Base-by-base conservation (phyloP, 2,888 invertebrate genomes). In the Eucera pruinosa region DNA sequence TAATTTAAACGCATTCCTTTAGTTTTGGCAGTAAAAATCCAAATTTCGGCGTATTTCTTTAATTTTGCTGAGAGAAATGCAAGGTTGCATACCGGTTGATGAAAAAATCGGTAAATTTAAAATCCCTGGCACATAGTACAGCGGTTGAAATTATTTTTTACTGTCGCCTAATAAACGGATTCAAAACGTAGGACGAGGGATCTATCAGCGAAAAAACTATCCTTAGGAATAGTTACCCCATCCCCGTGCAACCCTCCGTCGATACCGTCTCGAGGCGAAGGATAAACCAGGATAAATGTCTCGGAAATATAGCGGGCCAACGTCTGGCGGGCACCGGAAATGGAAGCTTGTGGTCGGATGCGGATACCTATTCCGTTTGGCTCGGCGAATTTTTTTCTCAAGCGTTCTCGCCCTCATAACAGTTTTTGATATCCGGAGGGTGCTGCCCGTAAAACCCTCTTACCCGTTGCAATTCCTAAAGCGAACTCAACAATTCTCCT, bases 251-350 rank as follows among this genome's bases (percentile, higher is more conserved):
- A 76, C 47, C 69, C 61, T 43, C 67, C 55, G 45, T 48, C 77
- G 72, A 77, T 64, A 62, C 41, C 71, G 74, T 80, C 79, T 74
- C 73, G 65, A 75, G 74, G 81, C 81, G 62, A 81, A 82, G 93
- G 93, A 93, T 93, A 93, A 94, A 93, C 92, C 91, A 92, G 93
- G 93, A 94, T 94, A 94, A 94, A 93, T 93, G 92, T 92, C 91
- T 93, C 93, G 93, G 93, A 94, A 93, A 93, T 93, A 93, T 92
- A 93, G 91, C 89, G 88, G 85, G 82, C 88, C 68, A 78, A 69
- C 76, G 80, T 74, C 87, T 84, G 86, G 86, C 84, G 86, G 86
- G 88, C 88, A 92, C 91, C 93, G 94, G 94, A 94, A 93, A 94
- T 94, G 91, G 93, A 93, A 93, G 92, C 93, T 93, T 92, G 93